Percentiles rank a stretch among this genome's conserved stretches.
Conservation (phyloP, 2,113 vertebrate genomes). For the Drymodes brunneopygia region DNA sequence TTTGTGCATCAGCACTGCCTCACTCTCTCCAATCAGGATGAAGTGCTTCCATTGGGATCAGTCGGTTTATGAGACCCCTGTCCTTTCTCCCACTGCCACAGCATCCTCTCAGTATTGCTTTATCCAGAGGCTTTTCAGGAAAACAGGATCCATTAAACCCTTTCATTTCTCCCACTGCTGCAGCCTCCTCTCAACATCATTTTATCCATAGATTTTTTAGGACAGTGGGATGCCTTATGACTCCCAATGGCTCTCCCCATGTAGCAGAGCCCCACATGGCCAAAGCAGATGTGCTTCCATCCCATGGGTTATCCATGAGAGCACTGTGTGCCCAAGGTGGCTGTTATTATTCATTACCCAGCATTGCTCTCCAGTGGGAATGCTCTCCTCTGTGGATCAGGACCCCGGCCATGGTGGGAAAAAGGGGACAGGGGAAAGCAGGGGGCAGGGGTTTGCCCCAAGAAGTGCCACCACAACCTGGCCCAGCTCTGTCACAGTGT, state of each 20-base stretch:
- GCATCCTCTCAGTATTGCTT: fast-evolving
- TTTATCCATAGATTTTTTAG: not conserved
- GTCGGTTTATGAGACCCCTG: not conserved
- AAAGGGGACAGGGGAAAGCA: not conserved
- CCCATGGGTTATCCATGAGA: not conserved
- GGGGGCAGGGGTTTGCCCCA: fast-evolving
- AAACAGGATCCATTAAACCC: not conserved
- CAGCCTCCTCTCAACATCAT: not conserved
- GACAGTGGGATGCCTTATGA: not conserved
- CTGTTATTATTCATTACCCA: not conserved
- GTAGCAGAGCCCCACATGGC: not conserved
- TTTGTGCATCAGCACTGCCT: not conserved
- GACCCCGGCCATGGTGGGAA: fast-evolving
- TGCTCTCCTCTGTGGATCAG: not conserved
- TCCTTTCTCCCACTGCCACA: not conserved
- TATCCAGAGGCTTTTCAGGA: not conserved
- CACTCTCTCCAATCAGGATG: not conserved
- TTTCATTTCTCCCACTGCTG: not conserved
- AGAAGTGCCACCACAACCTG: not conserved
- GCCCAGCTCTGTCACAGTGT: fast-evolving
- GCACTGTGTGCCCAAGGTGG: not conserved
- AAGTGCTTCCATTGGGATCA: not conserved
- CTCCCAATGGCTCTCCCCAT: not conserved
- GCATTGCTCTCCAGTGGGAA: fast-evolving
- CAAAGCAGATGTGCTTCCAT: fast-evolving